Percentiles rank a stretch among this genome's conserved stretches.
phyloP scores from a whole-genome alignment of 2,888 invertebrate species.

The Ectobius pallidus region DNA sequence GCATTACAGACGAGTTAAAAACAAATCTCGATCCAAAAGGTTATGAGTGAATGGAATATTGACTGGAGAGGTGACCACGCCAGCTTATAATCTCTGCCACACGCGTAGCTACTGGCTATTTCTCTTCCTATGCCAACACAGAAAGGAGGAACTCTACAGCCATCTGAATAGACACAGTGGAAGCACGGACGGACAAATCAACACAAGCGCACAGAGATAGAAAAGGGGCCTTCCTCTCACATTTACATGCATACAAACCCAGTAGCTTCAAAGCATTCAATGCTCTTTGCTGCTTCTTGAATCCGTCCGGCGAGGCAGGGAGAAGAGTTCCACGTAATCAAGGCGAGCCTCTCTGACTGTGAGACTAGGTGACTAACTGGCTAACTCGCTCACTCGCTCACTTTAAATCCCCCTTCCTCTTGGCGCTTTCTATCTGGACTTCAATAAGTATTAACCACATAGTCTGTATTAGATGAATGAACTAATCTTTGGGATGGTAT shows the following conservation, averaged over 20 bases:
- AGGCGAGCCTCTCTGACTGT: no score
- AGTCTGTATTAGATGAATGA: not conserved
- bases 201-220: not conserved
- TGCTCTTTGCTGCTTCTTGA: no score
- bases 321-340: no score
- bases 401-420: not conserved
- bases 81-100: conserved; percentile 31
- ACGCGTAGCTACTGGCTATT: conserved; percentile 25
- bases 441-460: not conserved
- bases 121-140: not conserved
- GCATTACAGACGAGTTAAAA: no score
- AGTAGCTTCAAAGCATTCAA: not conserved
- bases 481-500: not conserved
- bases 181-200: not conserved
- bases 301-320: no score
- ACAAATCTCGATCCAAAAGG: no score
- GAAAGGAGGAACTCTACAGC: no score
- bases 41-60: no score
- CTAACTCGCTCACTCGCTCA: no score
- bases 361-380: no score
- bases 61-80: not conserved
- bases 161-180: no score
- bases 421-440: not conserved
- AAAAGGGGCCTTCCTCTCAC: not conserved
- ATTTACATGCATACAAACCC: not conserved